phyloP scores from a whole-genome alignment of 2,888 invertebrate species.

The Stenoptilia bipunctidactyla region DNA sequence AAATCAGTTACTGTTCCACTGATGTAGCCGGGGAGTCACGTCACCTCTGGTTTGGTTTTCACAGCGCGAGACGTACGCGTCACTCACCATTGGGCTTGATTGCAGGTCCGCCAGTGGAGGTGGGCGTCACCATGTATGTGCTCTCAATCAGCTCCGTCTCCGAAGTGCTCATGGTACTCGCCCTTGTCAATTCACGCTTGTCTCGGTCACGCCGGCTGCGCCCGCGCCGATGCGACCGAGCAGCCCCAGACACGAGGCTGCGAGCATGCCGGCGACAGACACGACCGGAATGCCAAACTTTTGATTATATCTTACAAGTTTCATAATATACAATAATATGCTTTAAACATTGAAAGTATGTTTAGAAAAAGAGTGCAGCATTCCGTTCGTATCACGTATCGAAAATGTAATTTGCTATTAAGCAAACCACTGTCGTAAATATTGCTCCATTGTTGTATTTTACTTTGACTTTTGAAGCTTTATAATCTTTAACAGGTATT shows the following conservation, averaged over 20 bases:
- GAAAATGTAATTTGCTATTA: constrained; percentile 38
- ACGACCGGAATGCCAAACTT: constrained; percentile 24
- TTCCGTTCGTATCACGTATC: constrained; percentile 6
- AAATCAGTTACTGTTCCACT: background rate
- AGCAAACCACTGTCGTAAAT: constrained; percentile 37
- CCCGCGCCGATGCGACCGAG: constrained; percentile 41
- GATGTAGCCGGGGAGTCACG: constrained; percentile 24
- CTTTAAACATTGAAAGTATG: too few relatives aligned
- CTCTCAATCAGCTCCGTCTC: constrained; percentile 98
- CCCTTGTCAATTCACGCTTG: constrained; percentile 63
- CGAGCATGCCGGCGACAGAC: constrained; percentile 51
- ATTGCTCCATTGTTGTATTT: constrained; percentile 41
- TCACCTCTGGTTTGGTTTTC: constrained; percentile 47
- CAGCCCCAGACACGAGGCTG: constrained; percentile 68
- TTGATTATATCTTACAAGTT: too few relatives aligned
- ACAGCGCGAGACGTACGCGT: constrained; percentile 32
- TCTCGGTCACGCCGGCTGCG: constrained; percentile 41
- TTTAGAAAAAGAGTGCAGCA: background rate
- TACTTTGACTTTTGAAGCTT: constrained; percentile 30
- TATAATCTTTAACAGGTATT: constrained; percentile 46
- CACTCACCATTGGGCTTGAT: constrained; percentile 68
- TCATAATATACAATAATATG: too few relatives aligned
- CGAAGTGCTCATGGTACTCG: constrained; percentile 96
- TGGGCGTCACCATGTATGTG: constrained; percentile 98
- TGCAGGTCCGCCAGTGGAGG: constrained; percentile 97